Evolutionary conservation across 2,888 invertebrate genomes (phyloP).

Genomic region (Branchellion lobata): DNA sequence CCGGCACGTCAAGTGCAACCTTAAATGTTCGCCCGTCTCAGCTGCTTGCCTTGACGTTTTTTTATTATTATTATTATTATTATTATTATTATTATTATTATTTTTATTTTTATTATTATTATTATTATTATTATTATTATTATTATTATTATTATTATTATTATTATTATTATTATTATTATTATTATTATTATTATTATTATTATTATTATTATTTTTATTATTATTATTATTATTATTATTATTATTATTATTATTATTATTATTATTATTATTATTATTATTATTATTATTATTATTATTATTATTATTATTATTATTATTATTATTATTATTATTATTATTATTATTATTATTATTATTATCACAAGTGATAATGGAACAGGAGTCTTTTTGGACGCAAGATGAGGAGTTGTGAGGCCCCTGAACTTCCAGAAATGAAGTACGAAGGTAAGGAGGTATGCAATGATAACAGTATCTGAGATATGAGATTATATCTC

Average conservation of each 20-base stretch:
- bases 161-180: neutral
- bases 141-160: conserved; percentile 7
- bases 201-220: neutral
- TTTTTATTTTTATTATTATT: neutral
- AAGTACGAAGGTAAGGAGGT: too few relatives aligned
- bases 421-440: too few relatives aligned
- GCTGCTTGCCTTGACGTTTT: neutral
- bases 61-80: neutral
- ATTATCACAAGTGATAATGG: too few relatives aligned
- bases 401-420: too few relatives aligned
- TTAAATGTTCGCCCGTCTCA: neutral
- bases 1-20: neutral
- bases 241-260: conserved; percentile 1
- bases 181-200: neutral
- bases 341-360: neutral
- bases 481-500: too few relatives aligned
- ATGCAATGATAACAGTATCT: too few relatives aligned
- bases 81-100: conserved; percentile 17
- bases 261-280: conserved; percentile 1
- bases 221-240: conserved; percentile 11
- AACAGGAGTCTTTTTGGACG: too few relatives aligned
- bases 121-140: neutral
- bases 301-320: conserved; percentile 6
- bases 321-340: conserved; percentile 2
- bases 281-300: conserved; percentile 21